Base-by-base conservation (phyloP, 1,140 invertebrate species). In the Neodiprion pinetum region DNA sequence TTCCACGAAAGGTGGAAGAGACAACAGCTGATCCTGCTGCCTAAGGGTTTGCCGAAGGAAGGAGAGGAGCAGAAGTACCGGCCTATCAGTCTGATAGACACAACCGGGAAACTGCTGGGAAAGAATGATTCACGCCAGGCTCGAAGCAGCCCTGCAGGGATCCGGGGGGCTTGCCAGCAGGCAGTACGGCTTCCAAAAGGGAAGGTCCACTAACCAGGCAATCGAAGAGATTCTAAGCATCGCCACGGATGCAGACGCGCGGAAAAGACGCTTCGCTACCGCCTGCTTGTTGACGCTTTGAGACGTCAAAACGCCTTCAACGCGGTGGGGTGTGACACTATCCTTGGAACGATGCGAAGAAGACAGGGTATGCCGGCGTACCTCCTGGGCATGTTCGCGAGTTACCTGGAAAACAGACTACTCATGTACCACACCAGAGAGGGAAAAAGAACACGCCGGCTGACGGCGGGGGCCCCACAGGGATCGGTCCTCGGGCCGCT, bases 351-450 rank as follows among this genome's bases (percentile, higher is more conserved):
- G 9, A 67, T 81, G 8, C 48, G 12, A 14, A 66, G 11, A 5
- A 61, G 47, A 7, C 48, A 67, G 12, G 49, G 53, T n/a, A 61
- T 76, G 0, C 75, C 75, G 23, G 0, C 0, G 48, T 77, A 77
- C 48, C 49, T 80, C 1, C 28, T 10, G 0, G 48, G 74, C 12
- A 70, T 80, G 28, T 28, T 80, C 9, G 49, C 9, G 12, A 73
- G 73, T 72, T 80, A 79, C 72, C 66, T 80, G 1, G 48, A 0
- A 3, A 65, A 78, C 40, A 73, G 75, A 50, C 2, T 17, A 0
- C 50, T 78, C 0, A 70, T 21, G 17, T 78, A 78, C 53, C 66
- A 78, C 17, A 73, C 70, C 48, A 12, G 68, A 9, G 61, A 72
- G 8, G 76, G 74, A 3, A 47, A 61, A 12, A 28, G 66, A 21